A percentile compares a stretch with the other conserved stretches of the same genome.
These are phyloP conservation scores for Potamarius usumacintae DNA, from an alignment of 2,113 vertebrate genomes.

Conservation along the genomic window DNA sequence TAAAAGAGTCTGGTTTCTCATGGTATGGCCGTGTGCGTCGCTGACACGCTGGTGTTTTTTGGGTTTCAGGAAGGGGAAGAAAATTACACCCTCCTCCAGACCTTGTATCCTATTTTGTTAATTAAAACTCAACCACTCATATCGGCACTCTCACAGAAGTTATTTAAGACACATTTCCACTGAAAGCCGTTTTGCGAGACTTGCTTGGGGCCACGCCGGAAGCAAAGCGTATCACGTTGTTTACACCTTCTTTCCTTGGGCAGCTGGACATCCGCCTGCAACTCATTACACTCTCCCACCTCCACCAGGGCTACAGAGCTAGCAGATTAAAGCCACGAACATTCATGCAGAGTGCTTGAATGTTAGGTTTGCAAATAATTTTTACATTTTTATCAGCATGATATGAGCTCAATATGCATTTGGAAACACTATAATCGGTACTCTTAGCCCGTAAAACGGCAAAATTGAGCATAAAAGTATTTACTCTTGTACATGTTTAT, in stretches of 20 bases:
- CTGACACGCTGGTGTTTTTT: too few species aligned
- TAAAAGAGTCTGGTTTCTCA: too few species aligned
- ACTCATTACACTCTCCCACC: background rate
- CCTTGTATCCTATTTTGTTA: too few species aligned
- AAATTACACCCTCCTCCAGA: too few species aligned
- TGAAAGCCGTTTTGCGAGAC: background rate
- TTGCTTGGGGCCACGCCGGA: slow-evolving; percentile 3
- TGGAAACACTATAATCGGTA: background rate
- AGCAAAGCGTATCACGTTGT: background rate
- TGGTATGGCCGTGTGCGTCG: too few species aligned
- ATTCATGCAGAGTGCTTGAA: too few species aligned
- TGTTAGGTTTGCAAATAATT: background rate
- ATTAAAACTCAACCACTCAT: background rate
- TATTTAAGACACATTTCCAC: background rate
- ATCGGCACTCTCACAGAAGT: slow-evolving; percentile 14
- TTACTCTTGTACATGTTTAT: background rate
- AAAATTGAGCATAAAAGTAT: background rate
- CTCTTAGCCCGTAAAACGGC: background rate
- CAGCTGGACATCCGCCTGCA: slow-evolving; percentile 11
- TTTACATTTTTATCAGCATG: background rate
- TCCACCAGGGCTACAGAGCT: background rate
- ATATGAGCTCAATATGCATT: too few species aligned
- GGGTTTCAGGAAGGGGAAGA: too few species aligned
- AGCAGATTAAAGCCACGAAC: background rate
- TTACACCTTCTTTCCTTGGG: background rate